Evolutionary conservation across 2,113 vertebrate species (phyloP), one percentile per base, ranked within the genome.

Genomic region (Oxyruncus cristatus): DNA sequence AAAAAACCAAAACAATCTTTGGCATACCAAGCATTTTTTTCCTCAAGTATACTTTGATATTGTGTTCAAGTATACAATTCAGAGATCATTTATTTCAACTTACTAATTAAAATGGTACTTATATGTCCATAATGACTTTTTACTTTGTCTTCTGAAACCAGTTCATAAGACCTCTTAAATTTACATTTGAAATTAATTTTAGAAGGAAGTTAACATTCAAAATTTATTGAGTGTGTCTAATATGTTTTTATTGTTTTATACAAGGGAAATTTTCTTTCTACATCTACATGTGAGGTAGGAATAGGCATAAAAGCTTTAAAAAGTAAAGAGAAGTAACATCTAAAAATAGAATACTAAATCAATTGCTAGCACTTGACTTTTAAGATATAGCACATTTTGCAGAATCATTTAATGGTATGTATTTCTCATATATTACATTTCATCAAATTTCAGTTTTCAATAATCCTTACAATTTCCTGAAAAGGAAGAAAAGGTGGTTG

Each of bases 391-490:
- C 3, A 17, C 63, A 65, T 78, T 92, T 77, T 58, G 47, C 42
- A 39, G 14, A 68, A 82, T n/a, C 13, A 79, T 94, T 83, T 53
- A 53, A 88, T 83, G 14, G 4, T 50, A n/a, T 55, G 7, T 56
- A 73, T 90, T 93, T 85, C 46, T 82, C 9, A 2, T 70, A 39
- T 70, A 76, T 68, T 75, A 58, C 49, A 9, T 92, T 85, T 77
- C 46, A 76, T 68, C 71, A 88, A 88, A 93, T 90, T 92, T 88
- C 41, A 53, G 49, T 80, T 94, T 92, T 83, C 42, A 77, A 39
- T 80, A 93, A 90, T 70, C 39, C 49, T 83, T 58, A 86, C 13
- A 85, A 77, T 85, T 80, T 92, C 71, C 85, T 83, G 83, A 77
- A 86, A 88, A 83, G 30, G 65, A 85, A 82, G 74, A 85, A 90